phyloP scores from a whole-genome alignment of 2,888 invertebrate genomes.

The Pelosia muscerda region DNA sequence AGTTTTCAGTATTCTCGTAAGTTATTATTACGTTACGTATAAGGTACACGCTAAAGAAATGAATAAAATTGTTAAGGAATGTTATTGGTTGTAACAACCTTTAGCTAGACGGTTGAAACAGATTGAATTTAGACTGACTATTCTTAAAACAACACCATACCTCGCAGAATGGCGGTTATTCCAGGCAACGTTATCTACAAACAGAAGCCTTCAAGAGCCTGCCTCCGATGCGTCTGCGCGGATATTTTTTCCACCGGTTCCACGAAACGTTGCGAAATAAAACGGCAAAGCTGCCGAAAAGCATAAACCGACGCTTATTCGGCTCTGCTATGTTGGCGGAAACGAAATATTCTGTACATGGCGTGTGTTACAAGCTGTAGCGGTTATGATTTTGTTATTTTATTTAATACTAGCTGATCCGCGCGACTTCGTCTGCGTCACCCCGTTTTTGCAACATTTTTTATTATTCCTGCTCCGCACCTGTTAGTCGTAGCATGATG shows the following conservation, averaged over 20 bases:
- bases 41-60: no score
- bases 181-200: slow-evolving; percentile 12
- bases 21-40: no score
- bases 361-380: slow-evolving; percentile 34
- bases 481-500: no score
- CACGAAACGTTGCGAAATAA: slow-evolving; percentile 64
- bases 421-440: no score
- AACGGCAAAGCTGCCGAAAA: slow-evolving; percentile 80
- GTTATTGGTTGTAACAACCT: not conserved
- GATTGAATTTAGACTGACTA: not conserved
- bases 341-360: slow-evolving; percentile 60
- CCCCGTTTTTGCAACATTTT: no score
- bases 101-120: not conserved
- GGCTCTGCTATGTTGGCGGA: slow-evolving; percentile 68
- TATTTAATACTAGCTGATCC: no score
- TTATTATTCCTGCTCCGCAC: no score
- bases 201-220: slow-evolving; percentile 20
- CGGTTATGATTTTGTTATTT: not conserved
- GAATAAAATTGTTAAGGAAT: no score
- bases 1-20: no score
- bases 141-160: not conserved
- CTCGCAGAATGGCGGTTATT: slow-evolving; percentile 11
- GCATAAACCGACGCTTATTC: slow-evolving; percentile 76
- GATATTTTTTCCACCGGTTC: slow-evolving; percentile 66
- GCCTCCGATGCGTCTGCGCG: slow-evolving; percentile 33